phyloP scores from a whole-genome alignment of 1,140 invertebrate species.

The Ips nitidus region DNA sequence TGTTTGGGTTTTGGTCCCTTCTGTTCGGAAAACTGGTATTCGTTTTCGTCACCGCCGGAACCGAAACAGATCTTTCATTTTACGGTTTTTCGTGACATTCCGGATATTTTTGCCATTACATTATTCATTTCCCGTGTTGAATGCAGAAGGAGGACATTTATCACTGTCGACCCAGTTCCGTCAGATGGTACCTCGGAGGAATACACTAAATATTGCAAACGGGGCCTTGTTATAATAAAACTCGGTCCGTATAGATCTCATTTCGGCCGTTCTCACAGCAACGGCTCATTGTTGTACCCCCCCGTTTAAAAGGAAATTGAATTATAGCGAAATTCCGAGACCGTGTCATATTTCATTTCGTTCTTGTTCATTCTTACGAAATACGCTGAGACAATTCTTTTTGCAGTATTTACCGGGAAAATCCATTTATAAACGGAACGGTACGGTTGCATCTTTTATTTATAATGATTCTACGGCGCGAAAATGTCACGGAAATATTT shows the following conservation, averaged over 20 bases:
- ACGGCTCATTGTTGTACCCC: background rate
- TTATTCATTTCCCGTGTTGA: constrained; percentile 10
- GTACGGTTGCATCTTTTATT: no score
- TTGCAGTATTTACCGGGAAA: background rate
- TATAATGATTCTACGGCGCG: no score
- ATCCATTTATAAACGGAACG: no score
- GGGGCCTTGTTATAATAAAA: background rate
- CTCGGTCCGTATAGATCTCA: background rate
- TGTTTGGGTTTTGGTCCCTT: background rate
- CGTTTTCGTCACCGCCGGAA: background rate
- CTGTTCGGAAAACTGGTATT: background rate
- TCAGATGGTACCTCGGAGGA: background rate
- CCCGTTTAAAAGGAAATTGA: constrained; percentile 2
- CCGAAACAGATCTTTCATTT: background rate
- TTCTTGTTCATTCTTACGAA: background rate
- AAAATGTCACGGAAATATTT: no score
- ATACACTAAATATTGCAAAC: constrained; percentile 14
- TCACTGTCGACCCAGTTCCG: constrained; percentile 15
- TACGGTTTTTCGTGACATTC: background rate
- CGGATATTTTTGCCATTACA: constrained; percentile 9
- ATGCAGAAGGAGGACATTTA: constrained; percentile 6
- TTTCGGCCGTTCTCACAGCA: background rate
- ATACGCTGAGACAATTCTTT: background rate
- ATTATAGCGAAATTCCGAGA: background rate
- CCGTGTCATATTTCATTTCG: constrained; percentile 3